Percentiles rank a stretch among this genome's conserved stretches.
Evolutionary conservation across 2,888 invertebrate species (phyloP).

Genomic region (Criorhina ranunculi): DNA sequence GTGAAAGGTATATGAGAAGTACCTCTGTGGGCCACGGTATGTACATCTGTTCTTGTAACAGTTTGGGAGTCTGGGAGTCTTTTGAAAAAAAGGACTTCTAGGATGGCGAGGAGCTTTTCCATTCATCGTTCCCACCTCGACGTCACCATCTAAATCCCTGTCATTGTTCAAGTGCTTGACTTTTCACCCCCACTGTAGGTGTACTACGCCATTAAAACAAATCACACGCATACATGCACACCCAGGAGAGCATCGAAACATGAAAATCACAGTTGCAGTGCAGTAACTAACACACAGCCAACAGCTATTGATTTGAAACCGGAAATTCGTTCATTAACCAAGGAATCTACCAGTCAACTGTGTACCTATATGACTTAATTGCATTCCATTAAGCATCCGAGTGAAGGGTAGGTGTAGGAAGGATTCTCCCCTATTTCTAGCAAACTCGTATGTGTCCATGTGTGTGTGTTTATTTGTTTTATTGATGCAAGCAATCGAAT

Average conservation of each 20-base stretch:
- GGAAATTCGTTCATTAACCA: slow-evolving; percentile 58
- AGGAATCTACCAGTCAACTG: slow-evolving; percentile 29
- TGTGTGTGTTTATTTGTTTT: slow-evolving; percentile 53
- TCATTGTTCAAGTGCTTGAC: too few species aligned
- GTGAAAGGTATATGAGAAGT: too few species aligned
- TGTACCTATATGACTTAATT: slow-evolving; percentile 60
- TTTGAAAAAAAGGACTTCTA: too few species aligned
- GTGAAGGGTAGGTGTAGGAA: neutral
- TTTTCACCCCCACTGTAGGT: too few species aligned
- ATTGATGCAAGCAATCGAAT: slow-evolving; percentile 29
- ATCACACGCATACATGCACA: neutral
- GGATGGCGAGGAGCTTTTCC: too few species aligned
- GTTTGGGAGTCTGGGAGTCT: too few species aligned
- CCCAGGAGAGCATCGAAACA: neutral
- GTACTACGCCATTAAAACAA: neutral
- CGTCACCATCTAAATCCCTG: too few species aligned
- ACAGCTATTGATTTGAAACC: slow-evolving; percentile 51
- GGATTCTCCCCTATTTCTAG: neutral
- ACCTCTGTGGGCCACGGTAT: too few species aligned
- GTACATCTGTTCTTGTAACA: too few species aligned
- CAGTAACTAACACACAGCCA: neutral
- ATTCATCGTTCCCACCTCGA: too few species aligned
- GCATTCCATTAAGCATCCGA: slow-evolving; percentile 42
- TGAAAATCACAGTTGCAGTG: too few species aligned
- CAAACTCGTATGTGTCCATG: slow-evolving; percentile 55